Evolutionary conservation across 2,113 vertebrate species (phyloP).

Genomic region (Andinoacara biseriatus): DNA sequence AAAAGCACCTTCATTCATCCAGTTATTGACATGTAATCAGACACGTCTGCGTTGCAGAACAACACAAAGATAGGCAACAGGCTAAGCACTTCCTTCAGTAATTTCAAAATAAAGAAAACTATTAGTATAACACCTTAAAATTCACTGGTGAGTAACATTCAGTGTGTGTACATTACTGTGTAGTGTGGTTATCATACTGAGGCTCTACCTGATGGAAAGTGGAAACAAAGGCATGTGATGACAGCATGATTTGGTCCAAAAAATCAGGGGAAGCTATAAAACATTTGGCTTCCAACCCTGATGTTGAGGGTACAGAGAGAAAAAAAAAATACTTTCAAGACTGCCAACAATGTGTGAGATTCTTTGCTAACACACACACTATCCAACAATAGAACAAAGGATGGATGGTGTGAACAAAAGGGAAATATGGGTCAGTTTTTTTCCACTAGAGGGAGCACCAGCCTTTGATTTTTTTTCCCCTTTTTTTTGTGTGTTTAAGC

Average conservation of each 20-base stretch:
- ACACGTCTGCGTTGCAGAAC: background rate
- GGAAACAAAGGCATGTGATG: conserved; percentile 41
- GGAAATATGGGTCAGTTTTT: background rate
- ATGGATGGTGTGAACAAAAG: conserved; percentile 34
- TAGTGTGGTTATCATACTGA: conserved; percentile 9
- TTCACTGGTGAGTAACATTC: background rate
- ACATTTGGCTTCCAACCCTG: conserved; percentile 11
- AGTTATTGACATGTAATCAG: conserved; percentile 2
- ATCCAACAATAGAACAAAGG: conserved; percentile 64
- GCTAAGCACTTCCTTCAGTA: conserved; percentile 6
- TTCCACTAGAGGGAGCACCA: conserved; percentile 78
- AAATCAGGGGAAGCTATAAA: conserved; percentile 22
- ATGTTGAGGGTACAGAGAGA: conserved; percentile 23
- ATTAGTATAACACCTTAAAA: background rate
- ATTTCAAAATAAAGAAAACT: conserved; percentile 14
- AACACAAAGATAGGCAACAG: conserved; percentile 18
- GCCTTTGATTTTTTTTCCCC: conserved; percentile 27
- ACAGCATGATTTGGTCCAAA: conserved; percentile 51
- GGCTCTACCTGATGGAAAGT: conserved; percentile 32
- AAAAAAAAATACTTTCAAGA: conserved; percentile 12
- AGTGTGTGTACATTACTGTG: background rate
- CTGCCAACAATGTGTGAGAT: conserved; percentile 32
- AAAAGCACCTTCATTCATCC: conserved; percentile 57
- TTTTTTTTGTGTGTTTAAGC: background rate
- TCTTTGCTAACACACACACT: conserved; percentile 18